phyloP scores from a whole-genome alignment of 2,113 vertebrate species.

The Ictalurus punctatus region DNA sequence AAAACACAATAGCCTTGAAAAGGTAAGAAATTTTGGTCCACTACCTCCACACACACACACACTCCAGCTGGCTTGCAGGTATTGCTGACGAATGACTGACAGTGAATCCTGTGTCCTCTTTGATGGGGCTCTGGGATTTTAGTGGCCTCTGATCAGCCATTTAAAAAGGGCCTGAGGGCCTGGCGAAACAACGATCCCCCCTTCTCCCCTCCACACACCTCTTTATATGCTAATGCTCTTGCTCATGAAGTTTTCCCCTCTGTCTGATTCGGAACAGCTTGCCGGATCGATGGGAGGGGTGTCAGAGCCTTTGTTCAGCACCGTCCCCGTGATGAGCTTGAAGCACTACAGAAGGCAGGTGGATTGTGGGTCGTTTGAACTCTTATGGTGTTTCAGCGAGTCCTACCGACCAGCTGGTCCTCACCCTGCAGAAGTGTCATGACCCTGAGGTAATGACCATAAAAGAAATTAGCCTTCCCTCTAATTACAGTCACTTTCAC shows the following conservation, averaged over 20 bases:
- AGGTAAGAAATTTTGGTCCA: background rate
- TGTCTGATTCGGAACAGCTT: slow-evolving; percentile 73
- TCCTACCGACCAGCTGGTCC: slow-evolving; percentile 49
- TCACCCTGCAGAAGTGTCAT: slow-evolving; percentile 34
- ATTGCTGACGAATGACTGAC: slow-evolving; percentile 19
- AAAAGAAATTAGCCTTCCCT: slow-evolving; percentile 49
- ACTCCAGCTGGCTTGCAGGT: slow-evolving; percentile 32
- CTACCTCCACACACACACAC: background rate
- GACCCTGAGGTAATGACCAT: slow-evolving; percentile 49
- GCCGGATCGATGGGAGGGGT: slow-evolving; percentile 55
- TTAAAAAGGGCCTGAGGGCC: slow-evolving; percentile 47
- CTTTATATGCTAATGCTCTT: slow-evolving; percentile 76
- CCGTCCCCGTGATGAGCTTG: slow-evolving; percentile 47
- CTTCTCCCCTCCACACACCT: slow-evolving; percentile 61
- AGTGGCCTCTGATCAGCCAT: slow-evolving; percentile 46
- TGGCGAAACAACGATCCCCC: slow-evolving; percentile 43
- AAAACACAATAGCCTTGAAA: background rate
- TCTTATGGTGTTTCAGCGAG: slow-evolving; percentile 6
- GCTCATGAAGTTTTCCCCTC: slow-evolving; percentile 62
- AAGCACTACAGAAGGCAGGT: slow-evolving; percentile 44
- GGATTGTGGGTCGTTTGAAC: slow-evolving; percentile 43
- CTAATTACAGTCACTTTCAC: slow-evolving; percentile 52
- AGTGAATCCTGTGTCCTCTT: slow-evolving; percentile 13
- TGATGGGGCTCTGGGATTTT: slow-evolving; percentile 40
- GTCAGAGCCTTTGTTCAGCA: slow-evolving; percentile 57